These are phyloP conservation scores for Xiphorhynchus elegans DNA, from an alignment of 2,113 vertebrate species.

Conservation along the genomic window DNA sequence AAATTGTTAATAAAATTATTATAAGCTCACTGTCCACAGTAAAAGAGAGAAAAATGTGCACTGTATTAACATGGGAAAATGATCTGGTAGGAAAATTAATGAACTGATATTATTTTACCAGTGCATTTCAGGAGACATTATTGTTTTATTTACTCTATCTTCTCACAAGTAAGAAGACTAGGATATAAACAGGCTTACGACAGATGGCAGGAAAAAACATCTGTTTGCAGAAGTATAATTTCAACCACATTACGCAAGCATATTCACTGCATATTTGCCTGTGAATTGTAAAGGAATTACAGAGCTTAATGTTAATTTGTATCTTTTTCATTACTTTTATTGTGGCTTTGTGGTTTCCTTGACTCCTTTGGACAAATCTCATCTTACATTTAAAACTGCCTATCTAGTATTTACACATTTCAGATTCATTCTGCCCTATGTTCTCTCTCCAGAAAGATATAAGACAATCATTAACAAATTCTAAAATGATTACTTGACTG, in stretches of 20 bases:
- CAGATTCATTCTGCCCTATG: background rate
- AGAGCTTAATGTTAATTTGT: conserved; percentile 50
- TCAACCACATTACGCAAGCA: background rate
- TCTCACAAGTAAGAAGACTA: conserved; percentile 12
- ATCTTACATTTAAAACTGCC: conserved; percentile 15
- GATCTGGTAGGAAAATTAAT: conserved; percentile 18
- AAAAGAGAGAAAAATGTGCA: background rate
- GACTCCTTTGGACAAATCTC: conserved; percentile 44
- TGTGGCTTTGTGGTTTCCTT: conserved; percentile 55
- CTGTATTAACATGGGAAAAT: background rate
- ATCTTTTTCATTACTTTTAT: conserved; percentile 41
- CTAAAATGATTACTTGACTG: conserved; percentile 44
- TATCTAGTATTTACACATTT: background rate
- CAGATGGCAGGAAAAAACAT: conserved; percentile 32
- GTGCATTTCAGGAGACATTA: background rate
- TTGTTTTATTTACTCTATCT: conserved; percentile 64
- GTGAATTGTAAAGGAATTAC: conserved; percentile 58
- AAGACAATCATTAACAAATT: conserved; percentile 47
- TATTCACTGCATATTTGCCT: conserved; percentile 26
- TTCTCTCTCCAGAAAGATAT: background rate
- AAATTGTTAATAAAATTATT: background rate
- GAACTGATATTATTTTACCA: background rate
- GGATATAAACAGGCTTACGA: conserved; percentile 7
- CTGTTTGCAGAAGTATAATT: conserved; percentile 57
- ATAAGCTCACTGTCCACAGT: background rate